Percentiles rank a stretch among this genome's conserved stretches.
These are phyloP conservation scores for Drosophila macrospina DNA, from an alignment of 2,888 invertebrate species.

Conservation along the genomic window DNA sequence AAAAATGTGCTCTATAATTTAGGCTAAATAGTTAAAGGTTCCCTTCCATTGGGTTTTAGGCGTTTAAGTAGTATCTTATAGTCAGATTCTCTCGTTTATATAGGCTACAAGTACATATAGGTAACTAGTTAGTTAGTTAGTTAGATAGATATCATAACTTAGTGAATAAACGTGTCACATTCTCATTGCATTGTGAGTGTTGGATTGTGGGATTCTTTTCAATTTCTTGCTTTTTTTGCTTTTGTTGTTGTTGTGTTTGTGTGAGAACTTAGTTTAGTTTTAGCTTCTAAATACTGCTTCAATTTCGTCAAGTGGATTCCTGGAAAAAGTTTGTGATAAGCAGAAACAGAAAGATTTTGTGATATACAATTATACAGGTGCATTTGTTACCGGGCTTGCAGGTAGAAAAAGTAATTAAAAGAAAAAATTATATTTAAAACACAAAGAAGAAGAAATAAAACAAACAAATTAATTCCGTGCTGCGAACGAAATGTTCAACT, in stretches of 20 bases:
- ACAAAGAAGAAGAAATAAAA: slow-evolving; percentile 25
- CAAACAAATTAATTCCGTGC: slow-evolving; percentile 16
- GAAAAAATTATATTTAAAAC: slow-evolving; percentile 2
- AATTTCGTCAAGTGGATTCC: slow-evolving; percentile 85
- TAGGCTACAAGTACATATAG: slow-evolving; percentile 23
- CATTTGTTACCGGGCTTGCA: slow-evolving; percentile 34
- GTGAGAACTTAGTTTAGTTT: slow-evolving; percentile 67
- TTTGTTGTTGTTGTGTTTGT: slow-evolving; percentile 34
- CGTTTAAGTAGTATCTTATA: slow-evolving; percentile 57
- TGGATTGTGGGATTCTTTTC: slow-evolving; percentile 41
- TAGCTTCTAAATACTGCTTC: slow-evolving; percentile 86
- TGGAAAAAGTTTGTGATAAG: slow-evolving; percentile 74
- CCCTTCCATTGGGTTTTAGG: background rate
- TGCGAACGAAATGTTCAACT: slow-evolving; percentile 27
- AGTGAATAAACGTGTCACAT: slow-evolving; percentile 68
- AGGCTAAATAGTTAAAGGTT: slow-evolving; percentile 32
- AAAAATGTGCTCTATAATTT: slow-evolving; percentile 50
- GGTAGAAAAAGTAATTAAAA: slow-evolving; percentile 15
- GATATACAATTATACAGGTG: slow-evolving; percentile 63
- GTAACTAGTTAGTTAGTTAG: slow-evolving; percentile 50
- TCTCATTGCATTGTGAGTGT: slow-evolving; percentile 52
- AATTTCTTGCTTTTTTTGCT: too few relatives aligned
- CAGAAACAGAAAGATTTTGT: slow-evolving; percentile 65
- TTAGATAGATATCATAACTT: slow-evolving; percentile 43
- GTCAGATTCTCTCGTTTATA: slow-evolving; percentile 63